Evolutionary conservation across 2,113 vertebrate species (phyloP).

Genomic region (Morone chrysops): DNA sequence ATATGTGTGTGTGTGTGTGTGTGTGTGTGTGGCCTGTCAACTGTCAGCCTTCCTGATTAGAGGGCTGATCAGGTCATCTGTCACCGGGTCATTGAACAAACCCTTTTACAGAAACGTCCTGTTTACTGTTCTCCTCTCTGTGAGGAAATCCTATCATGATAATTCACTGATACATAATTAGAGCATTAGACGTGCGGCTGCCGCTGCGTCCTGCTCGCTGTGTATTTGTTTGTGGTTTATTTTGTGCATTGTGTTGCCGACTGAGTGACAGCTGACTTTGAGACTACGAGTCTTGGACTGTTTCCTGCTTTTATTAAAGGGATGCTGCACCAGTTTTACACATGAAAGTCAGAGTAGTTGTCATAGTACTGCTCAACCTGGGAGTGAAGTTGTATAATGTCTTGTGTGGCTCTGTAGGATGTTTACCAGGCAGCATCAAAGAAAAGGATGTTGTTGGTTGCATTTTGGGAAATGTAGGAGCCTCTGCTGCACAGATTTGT

Average conservation of each 20-base stretch:
- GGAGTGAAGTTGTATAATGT: background rate
- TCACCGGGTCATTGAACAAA: conserved; percentile 41
- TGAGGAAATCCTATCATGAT: conserved; percentile 26
- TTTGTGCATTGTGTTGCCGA: background rate
- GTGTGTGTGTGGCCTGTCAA: conserved; percentile 8
- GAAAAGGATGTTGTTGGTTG: background rate
- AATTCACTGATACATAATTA: conserved; percentile 21
- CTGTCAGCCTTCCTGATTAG: conserved; percentile 44
- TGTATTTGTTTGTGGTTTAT: background rate
- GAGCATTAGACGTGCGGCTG: background rate
- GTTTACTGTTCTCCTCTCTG: conserved; percentile 23
- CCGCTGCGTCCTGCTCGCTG: background rate
- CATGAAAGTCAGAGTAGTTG: background rate
- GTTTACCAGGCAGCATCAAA: background rate
- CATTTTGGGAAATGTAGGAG: background rate
- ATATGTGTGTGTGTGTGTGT: conserved; percentile 4
- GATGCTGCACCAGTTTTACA: background rate
- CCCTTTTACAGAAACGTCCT: conserved; percentile 26
- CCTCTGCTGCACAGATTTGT: background rate
- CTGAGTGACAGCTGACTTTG: background rate
- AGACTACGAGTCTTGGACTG: background rate
- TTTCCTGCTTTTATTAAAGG: background rate
- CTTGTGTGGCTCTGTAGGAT: background rate
- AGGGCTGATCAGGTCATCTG: conserved; percentile 40
- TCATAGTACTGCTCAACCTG: background rate